Conservation (phyloP, 2,113 vertebrate species). For the Poeciliopsis occidentalis region DNA sequence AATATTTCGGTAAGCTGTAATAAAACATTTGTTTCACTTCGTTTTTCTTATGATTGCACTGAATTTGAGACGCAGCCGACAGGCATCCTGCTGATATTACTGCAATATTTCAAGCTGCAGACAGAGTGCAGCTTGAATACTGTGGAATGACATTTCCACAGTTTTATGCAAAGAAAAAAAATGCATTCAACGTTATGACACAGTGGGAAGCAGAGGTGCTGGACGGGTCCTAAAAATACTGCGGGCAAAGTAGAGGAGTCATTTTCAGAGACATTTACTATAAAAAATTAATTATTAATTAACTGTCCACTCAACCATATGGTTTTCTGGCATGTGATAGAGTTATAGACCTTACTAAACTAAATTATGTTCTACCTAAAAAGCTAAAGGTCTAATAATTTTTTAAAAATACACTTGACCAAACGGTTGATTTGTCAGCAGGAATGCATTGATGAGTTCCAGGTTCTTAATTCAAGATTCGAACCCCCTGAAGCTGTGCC, state of each 20-base stretch:
- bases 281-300: neutral
- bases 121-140: neutral
- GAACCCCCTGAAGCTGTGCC: conserved; percentile 20
- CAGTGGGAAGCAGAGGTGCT: neutral
- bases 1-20: conserved; percentile 2
- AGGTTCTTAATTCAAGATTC: conserved; percentile 29
- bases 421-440: neutral
- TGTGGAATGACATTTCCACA: neutral
- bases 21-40: neutral
- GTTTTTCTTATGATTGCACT: conserved; percentile 7
- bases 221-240: neutral
- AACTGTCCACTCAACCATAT: no score
- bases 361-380: no score
- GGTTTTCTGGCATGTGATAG: no score
- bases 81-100: conserved; percentile 28
- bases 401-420: no score
- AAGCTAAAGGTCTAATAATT: no score
- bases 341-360: no score
- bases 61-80: neutral
- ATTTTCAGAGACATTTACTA: neutral
- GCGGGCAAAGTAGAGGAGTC: neutral
- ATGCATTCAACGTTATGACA: neutral
- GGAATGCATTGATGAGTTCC: neutral
- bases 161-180: neutral
- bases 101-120: conserved; percentile 6